Conservation (phyloP, 2,888 invertebrate genomes). For the Pseudococcus jackbeardsleyi region DNA sequence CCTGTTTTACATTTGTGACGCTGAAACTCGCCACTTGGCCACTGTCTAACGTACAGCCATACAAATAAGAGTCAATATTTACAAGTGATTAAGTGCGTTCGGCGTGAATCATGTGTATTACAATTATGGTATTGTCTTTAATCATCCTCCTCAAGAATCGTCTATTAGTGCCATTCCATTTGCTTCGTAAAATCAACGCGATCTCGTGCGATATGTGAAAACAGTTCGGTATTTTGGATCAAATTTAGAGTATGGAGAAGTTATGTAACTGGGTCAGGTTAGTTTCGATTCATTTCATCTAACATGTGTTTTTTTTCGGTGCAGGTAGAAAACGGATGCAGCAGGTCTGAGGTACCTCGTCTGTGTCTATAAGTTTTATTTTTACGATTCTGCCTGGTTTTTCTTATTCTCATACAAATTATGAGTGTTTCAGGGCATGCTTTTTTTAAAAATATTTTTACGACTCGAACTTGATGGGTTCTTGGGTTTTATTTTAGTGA, state of each 20-base stretch:
- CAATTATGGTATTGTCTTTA: constrained; percentile 40
- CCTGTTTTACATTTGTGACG: constrained; percentile 36
- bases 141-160: constrained; percentile 32
- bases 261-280: constrained; percentile 52
- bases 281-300: constrained; percentile 23
- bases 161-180: not conserved
- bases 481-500: too few relatives aligned
- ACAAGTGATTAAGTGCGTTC: constrained; percentile 18
- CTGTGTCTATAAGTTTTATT: not conserved
- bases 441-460: not conserved
- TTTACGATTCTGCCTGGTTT: not conserved
- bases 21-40: constrained; percentile 41
- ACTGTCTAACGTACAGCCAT: not conserved
- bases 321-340: constrained; percentile 18
- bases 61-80: constrained; percentile 40
- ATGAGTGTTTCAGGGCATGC: not conserved
- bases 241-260: constrained; percentile 14
- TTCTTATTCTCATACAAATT: not conserved
- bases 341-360: not conserved
- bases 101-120: constrained; percentile 57
- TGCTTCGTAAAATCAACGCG: constrained; percentile 28
- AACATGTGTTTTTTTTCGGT: not conserved
- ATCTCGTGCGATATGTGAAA: constrained; percentile 31
- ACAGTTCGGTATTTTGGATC: not conserved
- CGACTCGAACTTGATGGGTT: not conserved